phyloP scores from a whole-genome alignment of 2,888 invertebrate species.

The Pammene aurita region DNA sequence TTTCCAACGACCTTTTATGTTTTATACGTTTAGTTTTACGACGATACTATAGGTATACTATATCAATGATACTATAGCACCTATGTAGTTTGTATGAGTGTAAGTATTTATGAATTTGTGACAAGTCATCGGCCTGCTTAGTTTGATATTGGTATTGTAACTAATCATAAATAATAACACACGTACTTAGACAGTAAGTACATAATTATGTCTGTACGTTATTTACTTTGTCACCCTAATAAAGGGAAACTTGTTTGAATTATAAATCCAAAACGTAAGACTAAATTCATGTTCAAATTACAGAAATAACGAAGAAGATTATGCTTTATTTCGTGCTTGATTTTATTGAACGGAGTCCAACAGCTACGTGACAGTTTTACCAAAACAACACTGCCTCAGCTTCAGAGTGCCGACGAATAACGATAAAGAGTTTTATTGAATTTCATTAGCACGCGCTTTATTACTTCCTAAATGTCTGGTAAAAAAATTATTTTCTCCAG shows the following conservation, averaged over 20 bases:
- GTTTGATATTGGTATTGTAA: too few species aligned
- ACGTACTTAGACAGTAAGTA: too few species aligned
- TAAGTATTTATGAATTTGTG: too few species aligned
- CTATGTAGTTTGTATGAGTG: too few species aligned
- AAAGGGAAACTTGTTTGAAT: too few species aligned
- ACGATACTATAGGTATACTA: too few species aligned
- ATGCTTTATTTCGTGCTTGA: slow-evolving; percentile 21
- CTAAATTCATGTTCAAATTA: neutral
- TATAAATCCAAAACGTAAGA: neutral
- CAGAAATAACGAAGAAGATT: neutral
- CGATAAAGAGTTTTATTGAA: slow-evolving; percentile 17
- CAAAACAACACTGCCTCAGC: slow-evolving; percentile 11
- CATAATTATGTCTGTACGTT: too few species aligned
- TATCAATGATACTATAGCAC: too few species aligned
- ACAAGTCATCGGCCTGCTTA: too few species aligned
- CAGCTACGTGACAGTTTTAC: slow-evolving; percentile 24
- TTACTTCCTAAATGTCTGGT: slow-evolving; percentile 9
- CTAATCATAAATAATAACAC: too few species aligned
- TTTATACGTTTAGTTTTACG: neutral
- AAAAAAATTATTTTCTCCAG: slow-evolving; percentile 10
- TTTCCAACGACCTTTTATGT: neutral
- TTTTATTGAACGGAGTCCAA: slow-evolving; percentile 25
- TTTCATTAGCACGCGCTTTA: slow-evolving; percentile 8
- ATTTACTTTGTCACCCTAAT: too few species aligned
- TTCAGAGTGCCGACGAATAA: neutral